Base-by-base conservation (phyloP, 2,888 invertebrate genomes). In the Lepetodrilus schrolli region DNA sequence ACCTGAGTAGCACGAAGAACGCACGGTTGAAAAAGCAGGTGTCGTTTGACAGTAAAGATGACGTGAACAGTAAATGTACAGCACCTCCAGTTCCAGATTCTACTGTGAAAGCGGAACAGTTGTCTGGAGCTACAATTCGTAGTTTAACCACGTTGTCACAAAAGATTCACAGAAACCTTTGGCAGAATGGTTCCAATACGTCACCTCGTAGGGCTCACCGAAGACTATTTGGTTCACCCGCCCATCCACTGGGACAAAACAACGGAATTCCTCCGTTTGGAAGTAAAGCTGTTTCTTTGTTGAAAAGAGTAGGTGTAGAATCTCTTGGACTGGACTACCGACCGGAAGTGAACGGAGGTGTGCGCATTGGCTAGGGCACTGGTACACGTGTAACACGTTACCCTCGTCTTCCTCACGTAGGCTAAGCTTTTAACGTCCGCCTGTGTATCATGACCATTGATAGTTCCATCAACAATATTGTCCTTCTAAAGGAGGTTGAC, bases 331-430 rank as follows among this genome's bases (percentile, higher is more conserved):
- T 58, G 58, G 58, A 58, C 13, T 34, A 58, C 17, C 51, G 26
- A 30, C 26, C 26, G 30, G 26, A 58, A 30, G 58, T 58, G 30
- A 30, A 26, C 30, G 30, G 58, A 30, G 30, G 58, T 26, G 26
- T 58, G 17, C 58, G 30, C 34, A 58, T 17, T 30, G 58, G 58
- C 58, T 58, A 58, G 58, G 58, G 58, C 17, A 34, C 58, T 58
- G 58, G 58, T 7, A 34, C 34, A 17, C 58, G 58, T 30, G 17
- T 34, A 17, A 17, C 13, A 26, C 30, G 58, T 13, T 34, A 26
- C 17, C 58, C 8, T 2, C 58, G 58, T 58, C n/a, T 58, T 13
- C n/a, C n/a, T n/a, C n/a, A n/a, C n/a, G n/a, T n/a, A n/a, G n/a
- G n/a, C n/a, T n/a, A n/a, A n/a, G n/a, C n/a, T n/a, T n/a, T n/a